phyloP scores from a whole-genome alignment of 2,797 vertebrate genomes.

The Trachops cirrhosus region DNA sequence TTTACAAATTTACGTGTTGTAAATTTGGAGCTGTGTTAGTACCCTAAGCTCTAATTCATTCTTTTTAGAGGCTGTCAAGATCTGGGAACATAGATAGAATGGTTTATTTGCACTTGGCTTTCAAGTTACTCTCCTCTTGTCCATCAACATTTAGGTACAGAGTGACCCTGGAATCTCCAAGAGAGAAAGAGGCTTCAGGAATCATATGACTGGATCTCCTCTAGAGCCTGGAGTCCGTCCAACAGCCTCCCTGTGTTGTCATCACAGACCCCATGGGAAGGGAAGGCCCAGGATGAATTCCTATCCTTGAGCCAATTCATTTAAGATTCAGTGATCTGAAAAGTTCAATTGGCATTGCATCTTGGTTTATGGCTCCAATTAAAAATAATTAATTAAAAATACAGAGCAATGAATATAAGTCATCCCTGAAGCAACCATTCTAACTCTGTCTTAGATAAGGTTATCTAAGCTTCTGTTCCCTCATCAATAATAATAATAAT shows the following conservation, averaged over 20 bases:
- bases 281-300: slow-evolving; percentile 14
- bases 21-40: background rate
- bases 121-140: background rate
- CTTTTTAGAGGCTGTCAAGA: slow-evolving; percentile 23
- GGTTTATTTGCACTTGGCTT: background rate
- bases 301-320: slow-evolving; percentile 18
- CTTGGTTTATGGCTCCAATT: slow-evolving; percentile 36
- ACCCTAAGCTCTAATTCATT: slow-evolving; percentile 8
- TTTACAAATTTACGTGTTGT: slow-evolving; percentile 8
- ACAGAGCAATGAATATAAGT: background rate
- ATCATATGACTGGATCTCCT: background rate
- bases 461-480: background rate
- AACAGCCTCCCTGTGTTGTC: background rate
- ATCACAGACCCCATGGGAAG: background rate
- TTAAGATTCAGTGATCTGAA: slow-evolving; percentile 41
- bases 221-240: background rate
- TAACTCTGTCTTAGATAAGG: background rate
- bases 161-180: background rate
- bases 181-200: background rate
- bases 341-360: background rate
- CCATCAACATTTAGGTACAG: background rate
- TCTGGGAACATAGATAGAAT: background rate
- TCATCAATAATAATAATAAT: background rate
- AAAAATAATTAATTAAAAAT: slow-evolving; percentile 56
- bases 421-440: background rate